A percentile compares a stretch with the other conserved stretches of the same genome.
Evolutionary conservation across 2,888 invertebrate species (phyloP).

Genomic region (Boloria selene): DNA sequence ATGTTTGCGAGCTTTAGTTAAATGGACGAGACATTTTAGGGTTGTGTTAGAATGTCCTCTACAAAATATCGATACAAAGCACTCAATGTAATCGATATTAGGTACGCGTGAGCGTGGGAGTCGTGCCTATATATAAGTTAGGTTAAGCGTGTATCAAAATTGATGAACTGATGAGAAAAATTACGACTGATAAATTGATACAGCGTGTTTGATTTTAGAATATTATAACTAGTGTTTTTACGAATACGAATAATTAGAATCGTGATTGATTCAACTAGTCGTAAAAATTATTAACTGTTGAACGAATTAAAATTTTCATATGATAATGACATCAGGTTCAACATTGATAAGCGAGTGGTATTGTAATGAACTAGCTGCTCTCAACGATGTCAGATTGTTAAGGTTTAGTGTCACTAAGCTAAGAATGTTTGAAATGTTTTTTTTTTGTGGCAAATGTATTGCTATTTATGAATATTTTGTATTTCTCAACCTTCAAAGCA

Average conservation of each 20-base stretch:
- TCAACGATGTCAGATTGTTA: no score
- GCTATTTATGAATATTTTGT: conserved; percentile 6
- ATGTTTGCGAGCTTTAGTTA: conserved; percentile 9
- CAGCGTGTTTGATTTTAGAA: conserved; percentile 11
- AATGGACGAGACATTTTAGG: conserved; percentile 11
- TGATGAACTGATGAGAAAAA: conserved; percentile 20
- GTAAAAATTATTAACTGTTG: no score
- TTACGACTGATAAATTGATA: conserved; percentile 10
- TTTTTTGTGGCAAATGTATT: conserved; percentile 4
- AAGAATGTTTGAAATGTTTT: neutral
- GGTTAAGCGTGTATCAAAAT: conserved; percentile 26
- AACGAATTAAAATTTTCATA: no score
- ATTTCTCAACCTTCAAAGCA: neutral
- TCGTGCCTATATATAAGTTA: conserved; percentile 20
- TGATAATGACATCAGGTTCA: no score
- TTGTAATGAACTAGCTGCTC: no score
- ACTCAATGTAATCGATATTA: neutral
- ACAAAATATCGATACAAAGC: conserved; percentile 7
- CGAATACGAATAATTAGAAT: neutral
- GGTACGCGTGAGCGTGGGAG: conserved; percentile 6
- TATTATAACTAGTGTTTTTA: neutral
- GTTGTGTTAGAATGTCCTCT: conserved; percentile 21
- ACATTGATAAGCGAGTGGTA: no score
- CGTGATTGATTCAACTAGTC: no score
- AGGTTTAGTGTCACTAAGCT: conserved; percentile 5